Evolutionary conservation across 2,797 vertebrate genomes (phyloP).

Genomic region (Vespertilio murinus): DNA sequence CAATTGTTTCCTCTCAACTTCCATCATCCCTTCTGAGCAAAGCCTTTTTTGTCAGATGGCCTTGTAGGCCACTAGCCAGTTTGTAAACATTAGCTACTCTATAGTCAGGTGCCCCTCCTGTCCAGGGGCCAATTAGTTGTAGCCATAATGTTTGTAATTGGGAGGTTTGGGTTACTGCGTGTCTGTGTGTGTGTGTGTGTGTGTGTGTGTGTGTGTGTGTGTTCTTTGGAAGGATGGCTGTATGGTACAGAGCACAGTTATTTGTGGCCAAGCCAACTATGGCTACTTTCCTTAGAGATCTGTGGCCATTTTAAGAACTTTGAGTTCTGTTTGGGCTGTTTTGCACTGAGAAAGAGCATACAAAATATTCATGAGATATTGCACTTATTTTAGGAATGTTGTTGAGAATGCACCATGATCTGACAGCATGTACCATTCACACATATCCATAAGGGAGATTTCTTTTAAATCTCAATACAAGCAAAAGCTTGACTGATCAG

Average conservation of each 20-base stretch:
- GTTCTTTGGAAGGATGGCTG: not conserved
- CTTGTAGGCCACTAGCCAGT: not conserved
- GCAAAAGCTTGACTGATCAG: not conserved
- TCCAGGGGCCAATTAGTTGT: conserved; percentile 39
- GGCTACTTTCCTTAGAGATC: not conserved
- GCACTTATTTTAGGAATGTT: not conserved
- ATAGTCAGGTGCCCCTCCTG: conserved; percentile 1
- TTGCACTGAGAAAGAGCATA: not conserved
- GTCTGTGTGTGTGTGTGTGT: not conserved
- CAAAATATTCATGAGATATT: not conserved
- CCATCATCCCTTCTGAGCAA: conserved; percentile 16
- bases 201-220: not conserved
- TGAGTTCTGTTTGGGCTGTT: not conserved
- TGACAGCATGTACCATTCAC: not conserved
- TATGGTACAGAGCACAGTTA: not conserved
- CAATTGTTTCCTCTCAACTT: conserved; percentile 32
- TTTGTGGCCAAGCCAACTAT: not conserved
- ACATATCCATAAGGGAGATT: not conserved
- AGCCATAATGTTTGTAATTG: conserved; percentile 12
- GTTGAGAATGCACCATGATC: not conserved
- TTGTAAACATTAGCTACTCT: conserved; percentile 54
- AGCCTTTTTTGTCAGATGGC: conserved; percentile 32
- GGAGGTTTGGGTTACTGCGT: not conserved
- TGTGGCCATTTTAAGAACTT: not conserved
- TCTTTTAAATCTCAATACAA: not conserved